Conservation (phyloP, 2,888 invertebrate species). For the Phasia obesa region DNA sequence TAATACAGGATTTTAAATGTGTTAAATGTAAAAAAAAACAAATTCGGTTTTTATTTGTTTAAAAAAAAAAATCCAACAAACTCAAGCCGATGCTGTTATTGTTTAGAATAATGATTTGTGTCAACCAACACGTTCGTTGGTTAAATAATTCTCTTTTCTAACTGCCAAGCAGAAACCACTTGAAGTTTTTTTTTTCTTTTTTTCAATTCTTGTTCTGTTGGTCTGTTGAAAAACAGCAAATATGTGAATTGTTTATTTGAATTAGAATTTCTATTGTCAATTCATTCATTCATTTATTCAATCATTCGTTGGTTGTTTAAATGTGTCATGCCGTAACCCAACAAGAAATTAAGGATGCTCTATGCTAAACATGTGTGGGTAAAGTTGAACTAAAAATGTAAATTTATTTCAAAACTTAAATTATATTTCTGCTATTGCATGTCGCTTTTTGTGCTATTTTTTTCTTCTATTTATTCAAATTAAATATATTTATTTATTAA, state of each 20-base stretch:
- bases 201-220: not conserved
- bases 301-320: not conserved
- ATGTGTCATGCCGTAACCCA: not conserved
- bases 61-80: no score
- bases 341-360: not conserved
- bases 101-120: constrained; percentile 35
- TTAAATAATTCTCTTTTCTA: not conserved
- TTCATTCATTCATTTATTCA: constrained; percentile 8
- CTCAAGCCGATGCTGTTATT: constrained; percentile 27
- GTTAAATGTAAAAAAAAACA: no score
- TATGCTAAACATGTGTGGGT: no score
- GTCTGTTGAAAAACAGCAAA: constrained; percentile 9
- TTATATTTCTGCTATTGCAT: no score
- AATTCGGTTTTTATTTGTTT: not conserved
- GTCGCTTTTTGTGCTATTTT: no score
- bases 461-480: no score
- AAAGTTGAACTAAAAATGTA: no score
- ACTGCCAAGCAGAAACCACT: not conserved
- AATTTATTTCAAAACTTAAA: no score
- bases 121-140: constrained; percentile 37
- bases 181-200: constrained; percentile 1
- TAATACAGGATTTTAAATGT: no score
- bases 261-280: constrained; percentile 12
- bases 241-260: constrained; percentile 18
- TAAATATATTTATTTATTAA: no score